Evolutionary conservation across 1,140 invertebrate species (phyloP), one percentile per base, ranked within the genome.

Genomic region (Ladona fulva): DNA sequence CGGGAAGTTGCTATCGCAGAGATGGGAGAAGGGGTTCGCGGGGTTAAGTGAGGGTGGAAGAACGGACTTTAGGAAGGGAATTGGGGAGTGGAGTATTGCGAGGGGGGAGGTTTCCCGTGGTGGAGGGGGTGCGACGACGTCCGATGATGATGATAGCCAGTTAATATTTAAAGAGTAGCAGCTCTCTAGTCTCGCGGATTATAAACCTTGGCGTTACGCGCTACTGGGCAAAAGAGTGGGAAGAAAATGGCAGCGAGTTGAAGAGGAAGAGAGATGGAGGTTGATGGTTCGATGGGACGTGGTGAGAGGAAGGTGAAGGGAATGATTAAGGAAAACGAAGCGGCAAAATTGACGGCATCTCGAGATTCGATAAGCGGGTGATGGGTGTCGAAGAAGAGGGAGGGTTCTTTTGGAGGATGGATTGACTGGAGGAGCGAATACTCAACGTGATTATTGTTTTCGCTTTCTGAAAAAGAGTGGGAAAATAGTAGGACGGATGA

Each of bases 131-230:
- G 52, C 14, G 14, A 66, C 16, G 52, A 66, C 52, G 52, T 66
- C 52, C 52, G 52, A 66, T 12, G 52, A 66, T 66, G 52, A 66
- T 66, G 52, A 66, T 66, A 66, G 52, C n/a, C 52, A 66, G 52
- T 66, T 66, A 66, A 66, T 66, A 66, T 66, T 66, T 66, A 66
- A 66, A 66, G 52, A 66, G 52, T 5, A 3, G 44, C 44, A 3
- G 3, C 52, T 66, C 52, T 66, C 52, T 66, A 66, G 52, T 66
- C 52, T 66, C 16, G 52, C 52, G 52, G 52, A 66, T 66, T 66
- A 66, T 66, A 66, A 66, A 66, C 52, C 52, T 66, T 66, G 12
- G 52, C 14, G 52, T 66, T 19, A 66, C 52, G 52, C 52, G 14
- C 16, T 66, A 19, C 10, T 19, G 44, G 44, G 10, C 19, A 12